phyloP scores from a whole-genome alignment of 2,888 invertebrate species.

The Mythimna pallens region DNA sequence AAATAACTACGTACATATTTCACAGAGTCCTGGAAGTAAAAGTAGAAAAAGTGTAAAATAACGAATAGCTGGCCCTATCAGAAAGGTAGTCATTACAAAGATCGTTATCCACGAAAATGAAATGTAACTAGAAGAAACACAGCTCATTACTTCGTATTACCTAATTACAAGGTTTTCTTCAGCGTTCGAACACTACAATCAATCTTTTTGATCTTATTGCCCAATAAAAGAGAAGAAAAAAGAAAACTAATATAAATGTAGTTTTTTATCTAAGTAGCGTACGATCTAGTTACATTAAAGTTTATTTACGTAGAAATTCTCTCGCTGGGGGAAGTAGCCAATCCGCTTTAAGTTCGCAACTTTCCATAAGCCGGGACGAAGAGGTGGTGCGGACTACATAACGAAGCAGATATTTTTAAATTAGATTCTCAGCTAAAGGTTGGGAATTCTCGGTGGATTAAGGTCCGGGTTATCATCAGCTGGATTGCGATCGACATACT shows the following conservation, averaged over 20 bases:
- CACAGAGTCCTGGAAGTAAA: neutral
- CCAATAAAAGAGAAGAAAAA: neutral
- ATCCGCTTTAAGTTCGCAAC: constrained; percentile 58
- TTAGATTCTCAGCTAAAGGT: constrained; percentile 47
- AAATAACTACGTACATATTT: neutral
- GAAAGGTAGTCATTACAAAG: neutral
- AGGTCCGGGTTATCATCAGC: constrained; percentile 30
- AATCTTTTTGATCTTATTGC: neutral
- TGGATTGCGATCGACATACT: constrained; percentile 8
- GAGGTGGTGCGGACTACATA: constrained; percentile 30
- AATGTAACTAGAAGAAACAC: neutral
- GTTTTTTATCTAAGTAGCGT: constrained; percentile 33
- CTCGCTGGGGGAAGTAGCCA: constrained; percentile 42
- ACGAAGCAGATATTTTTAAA: constrained; percentile 53
- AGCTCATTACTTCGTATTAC: neutral
- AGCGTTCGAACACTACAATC: neutral
- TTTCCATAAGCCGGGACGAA: constrained; percentile 45
- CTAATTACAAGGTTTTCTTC: neutral
- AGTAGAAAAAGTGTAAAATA: neutral
- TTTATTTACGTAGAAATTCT: constrained; percentile 51
- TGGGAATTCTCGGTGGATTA: constrained; percentile 28
- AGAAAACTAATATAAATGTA: constrained; percentile 23
- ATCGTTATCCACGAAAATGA: neutral
- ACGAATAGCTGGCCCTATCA: neutral
- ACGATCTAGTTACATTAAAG: constrained; percentile 42